phyloP scores from a whole-genome alignment of 2,113 vertebrate species.

The Leucosticte australis region DNA sequence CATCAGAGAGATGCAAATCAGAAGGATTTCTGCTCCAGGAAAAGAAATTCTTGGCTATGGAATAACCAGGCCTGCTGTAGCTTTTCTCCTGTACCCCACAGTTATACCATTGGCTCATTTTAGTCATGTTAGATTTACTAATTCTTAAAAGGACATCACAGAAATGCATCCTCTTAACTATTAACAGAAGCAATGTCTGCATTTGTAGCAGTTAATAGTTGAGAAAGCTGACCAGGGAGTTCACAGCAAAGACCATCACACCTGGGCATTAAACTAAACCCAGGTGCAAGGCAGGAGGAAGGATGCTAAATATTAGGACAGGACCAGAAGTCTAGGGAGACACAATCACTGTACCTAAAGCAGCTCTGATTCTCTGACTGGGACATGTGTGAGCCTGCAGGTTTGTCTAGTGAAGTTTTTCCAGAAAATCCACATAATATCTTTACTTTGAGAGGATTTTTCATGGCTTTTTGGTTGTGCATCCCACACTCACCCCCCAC shows the following conservation, averaged over 20 bases:
- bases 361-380: neutral
- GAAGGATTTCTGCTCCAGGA: neutral
- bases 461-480: neutral
- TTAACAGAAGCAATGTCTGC: neutral
- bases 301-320: neutral
- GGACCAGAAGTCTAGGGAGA: neutral
- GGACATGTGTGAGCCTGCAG: neutral
- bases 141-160: neutral
- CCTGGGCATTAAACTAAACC: neutral
- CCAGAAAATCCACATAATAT: neutral
- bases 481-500: neutral
- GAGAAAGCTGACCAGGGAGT: neutral
- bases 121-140: neutral
- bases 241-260: neutral
- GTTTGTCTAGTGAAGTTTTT: neutral
- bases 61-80: neutral
- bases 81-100: neutral
- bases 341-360: neutral
- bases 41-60: neutral
- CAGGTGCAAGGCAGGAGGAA: neutral
- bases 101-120: neutral
- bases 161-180: neutral
- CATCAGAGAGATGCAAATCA: neutral
- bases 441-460: neutral
- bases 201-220: neutral